Conservation (phyloP, 2,888 invertebrate genomes). For the Thysanoteuthis rhombus region DNA sequence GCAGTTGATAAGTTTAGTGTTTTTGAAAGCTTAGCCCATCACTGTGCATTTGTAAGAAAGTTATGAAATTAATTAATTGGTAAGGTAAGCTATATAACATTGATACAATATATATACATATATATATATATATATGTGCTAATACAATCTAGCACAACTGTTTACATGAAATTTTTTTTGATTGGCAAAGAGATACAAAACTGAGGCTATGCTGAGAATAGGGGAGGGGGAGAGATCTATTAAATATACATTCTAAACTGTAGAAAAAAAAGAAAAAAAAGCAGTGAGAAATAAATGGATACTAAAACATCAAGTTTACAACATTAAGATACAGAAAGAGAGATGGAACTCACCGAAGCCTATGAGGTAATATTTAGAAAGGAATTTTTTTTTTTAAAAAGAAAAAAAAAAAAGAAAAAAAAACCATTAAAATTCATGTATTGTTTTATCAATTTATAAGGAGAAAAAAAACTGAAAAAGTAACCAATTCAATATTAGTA, state of each 20-base stretch:
- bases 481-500: neutral
- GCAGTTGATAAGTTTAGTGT: no score
- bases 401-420: no score
- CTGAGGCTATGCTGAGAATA: neutral
- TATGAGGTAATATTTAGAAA: neutral
- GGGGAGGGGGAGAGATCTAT: neutral
- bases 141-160: no score
- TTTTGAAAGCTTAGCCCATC: no score
- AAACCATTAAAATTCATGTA: neutral
- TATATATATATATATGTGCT: no score
- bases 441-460: neutral
- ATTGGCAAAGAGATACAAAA: neutral
- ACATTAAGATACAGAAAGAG: neutral
- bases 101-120: no score
- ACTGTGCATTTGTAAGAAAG: no score
- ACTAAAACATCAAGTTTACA: neutral
- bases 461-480: neutral
- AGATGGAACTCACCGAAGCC: conserved; percentile 24
- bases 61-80: no score
- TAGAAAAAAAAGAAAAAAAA: neutral
- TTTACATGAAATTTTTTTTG: neutral
- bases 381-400: no score
- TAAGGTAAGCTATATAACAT: no score
- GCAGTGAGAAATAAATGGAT: neutral
- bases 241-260: neutral